Evolutionary conservation across 1,140 invertebrate species (phyloP).

Genomic region (Drosophila nikananu): DNA sequence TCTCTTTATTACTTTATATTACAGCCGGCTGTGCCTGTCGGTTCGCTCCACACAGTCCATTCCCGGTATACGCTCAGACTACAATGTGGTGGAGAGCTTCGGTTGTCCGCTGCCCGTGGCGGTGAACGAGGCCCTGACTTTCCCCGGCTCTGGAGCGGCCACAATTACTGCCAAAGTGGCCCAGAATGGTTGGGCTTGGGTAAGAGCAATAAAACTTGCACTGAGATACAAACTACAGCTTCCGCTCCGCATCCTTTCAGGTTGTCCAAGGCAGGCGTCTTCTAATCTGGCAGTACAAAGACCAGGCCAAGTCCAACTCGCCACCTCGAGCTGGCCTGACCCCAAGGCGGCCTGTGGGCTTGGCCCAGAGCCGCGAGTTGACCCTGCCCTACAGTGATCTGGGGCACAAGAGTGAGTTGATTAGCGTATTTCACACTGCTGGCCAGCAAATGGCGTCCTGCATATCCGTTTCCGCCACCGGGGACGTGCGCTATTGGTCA

Average conservation of each 20-base stretch:
- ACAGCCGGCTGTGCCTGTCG: constrained; percentile 87
- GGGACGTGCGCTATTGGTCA: constrained; percentile 95
- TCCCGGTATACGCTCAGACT: constrained; percentile 90
- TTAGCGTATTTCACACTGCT: constrained; percentile 91
- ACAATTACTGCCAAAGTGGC: constrained; percentile 89
- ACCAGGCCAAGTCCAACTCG: constrained; percentile 59
- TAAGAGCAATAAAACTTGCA: constrained; percentile 81
- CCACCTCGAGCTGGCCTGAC: constrained; percentile 62
- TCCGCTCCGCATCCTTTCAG: constrained; percentile 86
- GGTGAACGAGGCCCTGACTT: constrained; percentile 94
- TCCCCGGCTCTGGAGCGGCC: constrained; percentile 88
- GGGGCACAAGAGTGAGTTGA: constrained; percentile 95
- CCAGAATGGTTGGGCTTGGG: constrained; percentile 90
- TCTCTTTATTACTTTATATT: background rate
- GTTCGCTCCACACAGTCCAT: constrained; percentile 88
- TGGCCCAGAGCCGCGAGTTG: constrained; percentile 91
- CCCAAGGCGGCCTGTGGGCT: constrained; percentile 79
- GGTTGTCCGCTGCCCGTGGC: constrained; percentile 93
- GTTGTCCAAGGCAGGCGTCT: constrained; percentile 94
- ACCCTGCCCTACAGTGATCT: constrained; percentile 96
- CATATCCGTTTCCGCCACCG: constrained; percentile 97
- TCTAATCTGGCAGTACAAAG: constrained; percentile 94
- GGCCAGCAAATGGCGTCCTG: constrained; percentile 93
- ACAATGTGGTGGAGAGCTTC: constrained; percentile 90
- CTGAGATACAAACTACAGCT: background rate